Percentiles rank a stretch among this genome's conserved stretches.
phyloP scores from a whole-genome alignment of 2,797 vertebrate species.

The Pangasius mekongensis region DNA sequence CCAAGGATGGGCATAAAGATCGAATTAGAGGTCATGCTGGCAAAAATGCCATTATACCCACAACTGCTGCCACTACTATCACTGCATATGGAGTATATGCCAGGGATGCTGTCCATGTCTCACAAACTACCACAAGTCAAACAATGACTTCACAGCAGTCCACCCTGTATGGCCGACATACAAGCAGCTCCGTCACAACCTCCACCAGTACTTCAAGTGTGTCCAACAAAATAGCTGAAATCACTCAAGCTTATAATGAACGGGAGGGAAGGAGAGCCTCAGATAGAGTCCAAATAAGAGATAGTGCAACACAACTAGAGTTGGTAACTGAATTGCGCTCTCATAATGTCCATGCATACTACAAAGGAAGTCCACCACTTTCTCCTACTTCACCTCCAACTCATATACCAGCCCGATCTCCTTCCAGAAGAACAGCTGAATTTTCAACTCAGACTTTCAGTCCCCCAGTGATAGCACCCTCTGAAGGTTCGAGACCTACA shows the following conservation, averaged over 20 bases:
- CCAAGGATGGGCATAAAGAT: conserved; percentile 88
- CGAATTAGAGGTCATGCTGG: conserved; percentile 80
- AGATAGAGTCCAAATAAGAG: conserved; percentile 73
- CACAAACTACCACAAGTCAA: conserved; percentile 75
- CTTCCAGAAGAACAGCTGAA: conserved; percentile 84
- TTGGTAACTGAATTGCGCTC: conserved; percentile 70
- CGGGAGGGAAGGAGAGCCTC: conserved; percentile 77
- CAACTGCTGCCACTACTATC: conserved; percentile 75
- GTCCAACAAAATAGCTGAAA: conserved; percentile 84
- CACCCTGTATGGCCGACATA: conserved; percentile 71
- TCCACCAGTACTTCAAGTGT: conserved; percentile 75
- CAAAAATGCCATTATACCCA: conserved; percentile 79
- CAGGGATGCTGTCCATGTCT: conserved; percentile 76
- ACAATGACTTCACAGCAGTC: conserved; percentile 72
- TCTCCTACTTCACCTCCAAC: conserved; percentile 87
- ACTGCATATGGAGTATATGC: conserved; percentile 80
- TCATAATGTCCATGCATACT: conserved; percentile 83
- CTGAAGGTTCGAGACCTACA: conserved; percentile 63
- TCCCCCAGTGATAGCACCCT: conserved; percentile 69
- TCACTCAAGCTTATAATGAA: conserved; percentile 82
- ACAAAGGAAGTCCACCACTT: conserved; percentile 88
- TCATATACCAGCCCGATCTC: conserved; percentile 83
- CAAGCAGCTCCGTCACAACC: conserved; percentile 69
- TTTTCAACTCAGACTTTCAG: conserved; percentile 92
- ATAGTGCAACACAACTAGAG: conserved; percentile 75